Evolutionary conservation across 2,113 vertebrate genomes (phyloP).

Genomic region (Desmodus rotundus): DNA sequence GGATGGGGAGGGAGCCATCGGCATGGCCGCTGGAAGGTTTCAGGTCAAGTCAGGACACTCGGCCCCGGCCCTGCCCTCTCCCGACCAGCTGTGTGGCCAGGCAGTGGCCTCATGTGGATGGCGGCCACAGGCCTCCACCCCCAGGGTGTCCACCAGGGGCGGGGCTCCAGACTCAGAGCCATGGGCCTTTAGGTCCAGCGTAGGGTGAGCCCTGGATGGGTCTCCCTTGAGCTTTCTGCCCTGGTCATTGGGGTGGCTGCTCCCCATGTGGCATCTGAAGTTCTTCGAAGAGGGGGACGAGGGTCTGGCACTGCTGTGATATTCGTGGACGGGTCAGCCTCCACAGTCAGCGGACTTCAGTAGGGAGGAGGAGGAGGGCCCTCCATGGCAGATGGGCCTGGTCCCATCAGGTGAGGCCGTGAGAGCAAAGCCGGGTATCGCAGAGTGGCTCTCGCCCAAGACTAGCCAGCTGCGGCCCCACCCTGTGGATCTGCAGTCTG

Average conservation of each 20-base stretch:
- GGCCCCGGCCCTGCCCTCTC: not conserved
- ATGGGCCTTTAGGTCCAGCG: accelerated
- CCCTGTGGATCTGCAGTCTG: not conserved
- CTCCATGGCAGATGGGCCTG: accelerated
- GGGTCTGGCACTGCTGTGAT: not conserved
- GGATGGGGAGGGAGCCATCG: not conserved
- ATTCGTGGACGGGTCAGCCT: accelerated
- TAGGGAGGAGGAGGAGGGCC: not conserved
- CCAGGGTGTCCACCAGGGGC: not conserved
- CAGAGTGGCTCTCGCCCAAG: not conserved
- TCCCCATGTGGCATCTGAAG: not conserved
- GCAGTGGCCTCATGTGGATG: not conserved
- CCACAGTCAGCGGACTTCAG: not conserved
- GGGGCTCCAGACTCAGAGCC: not conserved
- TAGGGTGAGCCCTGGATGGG: not conserved
- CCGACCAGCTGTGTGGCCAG: not conserved
- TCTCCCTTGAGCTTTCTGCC: not conserved
- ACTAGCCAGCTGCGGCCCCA: not conserved
- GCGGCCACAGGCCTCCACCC: not conserved
- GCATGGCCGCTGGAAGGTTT: not conserved
- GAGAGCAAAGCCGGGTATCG: not conserved
- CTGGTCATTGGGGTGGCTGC: not conserved
- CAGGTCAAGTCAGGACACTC: not conserved
- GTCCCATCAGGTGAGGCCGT: not conserved
- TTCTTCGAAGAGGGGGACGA: not conserved